Base-by-base conservation (phyloP, 2,888 invertebrate genomes). In the Thereva nobilitata region DNA sequence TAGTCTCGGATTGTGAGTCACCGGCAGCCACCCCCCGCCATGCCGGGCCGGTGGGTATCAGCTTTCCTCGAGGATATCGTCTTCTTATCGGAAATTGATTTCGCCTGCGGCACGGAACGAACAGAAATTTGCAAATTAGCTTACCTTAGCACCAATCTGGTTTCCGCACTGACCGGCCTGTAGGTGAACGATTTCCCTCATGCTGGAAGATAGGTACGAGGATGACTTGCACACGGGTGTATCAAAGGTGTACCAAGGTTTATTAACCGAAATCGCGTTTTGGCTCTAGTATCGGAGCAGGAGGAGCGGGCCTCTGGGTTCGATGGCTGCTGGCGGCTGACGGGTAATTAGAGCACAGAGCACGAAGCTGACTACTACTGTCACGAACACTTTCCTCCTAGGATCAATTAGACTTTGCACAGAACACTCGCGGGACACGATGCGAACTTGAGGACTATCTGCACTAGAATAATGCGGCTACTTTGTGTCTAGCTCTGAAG, bases 71-170 rank as follows among this genome's bases (percentile, higher is more conserved):
- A 23, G 23, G 23, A 23, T 23, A 23, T 23, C 23, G 23, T 23
- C 23, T 23, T 23, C 23, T 23, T 23, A 23, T 23, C 23, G 41
- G n/a, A 49, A 55, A 55, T 10, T 10, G 38, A 47, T 23, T n/a
- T 50, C 10, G 47, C 37, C 23, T 23, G 23, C 23, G 23, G 23
- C 23, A 23, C 23, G 23, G 23, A 23, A 23, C 23, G 23, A 34
- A 35, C 49, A 63, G 49, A 63, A 59, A 34, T 40, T n/a, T 55
- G 34, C 55, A 65, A 55, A 55, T 50, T 44, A 10, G 73, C 80
- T 79, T 76, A 81, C 81, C 80, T 81, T 81, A 78, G 81, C 81
- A 75, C 81, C 81, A 73, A 81, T 81, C 76, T 81, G 81, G 75
- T 81, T 81, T 76, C 81, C 81, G 74, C 81, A 81, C 74, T 81